Percentiles rank a stretch among this genome's conserved stretches.
These are phyloP conservation scores for Pangasianodon hypophthalmus DNA, from an alignment of 2,113 vertebrate species.

Conservation along the genomic window DNA sequence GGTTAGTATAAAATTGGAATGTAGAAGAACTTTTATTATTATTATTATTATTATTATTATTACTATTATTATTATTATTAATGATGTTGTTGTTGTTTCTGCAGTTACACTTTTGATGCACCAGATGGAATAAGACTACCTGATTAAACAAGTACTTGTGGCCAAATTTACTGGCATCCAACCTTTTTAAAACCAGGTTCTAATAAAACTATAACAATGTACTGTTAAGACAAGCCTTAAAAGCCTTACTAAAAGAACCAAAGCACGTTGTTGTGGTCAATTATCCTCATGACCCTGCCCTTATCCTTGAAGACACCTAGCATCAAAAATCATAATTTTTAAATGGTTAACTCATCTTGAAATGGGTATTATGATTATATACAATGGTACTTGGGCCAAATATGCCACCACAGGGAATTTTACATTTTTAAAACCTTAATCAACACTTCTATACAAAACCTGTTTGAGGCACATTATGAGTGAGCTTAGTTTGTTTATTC, in stretches of 20 bases:
- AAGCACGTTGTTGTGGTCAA: not conserved
- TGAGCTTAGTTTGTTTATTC: not conserved
- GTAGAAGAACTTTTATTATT: not conserved
- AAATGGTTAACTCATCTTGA: not conserved
- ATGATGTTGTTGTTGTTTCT: not conserved
- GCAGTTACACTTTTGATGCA: not conserved
- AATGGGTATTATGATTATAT: not conserved
- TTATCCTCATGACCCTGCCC: not conserved
- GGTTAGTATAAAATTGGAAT: not conserved
- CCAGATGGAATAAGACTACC: not conserved
- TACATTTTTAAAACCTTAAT: not conserved
- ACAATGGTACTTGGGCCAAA: not conserved
- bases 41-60: not conserved
- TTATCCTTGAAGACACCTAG: not conserved
- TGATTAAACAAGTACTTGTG: constrained; percentile 14
- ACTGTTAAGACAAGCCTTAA: not conserved
- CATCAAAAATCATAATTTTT: not conserved
- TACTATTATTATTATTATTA: not conserved
- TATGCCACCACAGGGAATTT: not conserved
- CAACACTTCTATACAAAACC: not conserved
- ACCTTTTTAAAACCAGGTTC: not conserved
- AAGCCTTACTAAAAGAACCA: not conserved
- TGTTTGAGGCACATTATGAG: not conserved
- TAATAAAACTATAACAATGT: not conserved
- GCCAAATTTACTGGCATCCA: constrained; percentile 3